Evolutionary conservation across 2,888 invertebrate genomes (phyloP).

Genomic region (Dexiosoma caninum): DNA sequence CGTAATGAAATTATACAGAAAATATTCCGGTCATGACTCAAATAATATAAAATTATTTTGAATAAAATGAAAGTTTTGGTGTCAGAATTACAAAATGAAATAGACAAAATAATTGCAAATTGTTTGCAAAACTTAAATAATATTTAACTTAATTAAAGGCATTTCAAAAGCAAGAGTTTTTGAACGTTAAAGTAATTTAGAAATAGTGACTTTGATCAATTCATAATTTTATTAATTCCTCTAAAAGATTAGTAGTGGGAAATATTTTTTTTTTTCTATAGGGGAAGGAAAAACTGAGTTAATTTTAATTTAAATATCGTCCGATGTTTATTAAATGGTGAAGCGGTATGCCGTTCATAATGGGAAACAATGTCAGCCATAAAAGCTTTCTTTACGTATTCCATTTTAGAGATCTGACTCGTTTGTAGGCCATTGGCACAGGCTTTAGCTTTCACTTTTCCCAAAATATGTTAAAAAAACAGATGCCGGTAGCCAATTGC

Average conservation of each 20-base stretch:
- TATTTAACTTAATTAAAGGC: not conserved
- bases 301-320: no score
- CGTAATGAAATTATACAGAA: conserved; percentile 6
- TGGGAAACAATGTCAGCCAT: no score
- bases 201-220: not conserved
- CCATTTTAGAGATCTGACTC: no score
- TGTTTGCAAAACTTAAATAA: not conserved
- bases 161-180: not conserved
- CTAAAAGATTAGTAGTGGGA: not conserved
- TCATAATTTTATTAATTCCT: not conserved
- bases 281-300: no score
- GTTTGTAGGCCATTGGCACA: no score
- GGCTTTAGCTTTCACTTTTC: no score
- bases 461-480: no score
- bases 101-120: not conserved
- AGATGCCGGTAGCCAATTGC: no score
- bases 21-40: conserved; percentile 55
- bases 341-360: no score
- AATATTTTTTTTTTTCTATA: not conserved
- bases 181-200: no score
- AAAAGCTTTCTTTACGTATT: no score
- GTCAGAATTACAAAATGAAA: not conserved
- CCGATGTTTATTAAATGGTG: no score
- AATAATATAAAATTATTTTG: not conserved
- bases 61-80: not conserved